phyloP scores from a whole-genome alignment of 2,888 invertebrate genomes.

The Philaethria dido region DNA sequence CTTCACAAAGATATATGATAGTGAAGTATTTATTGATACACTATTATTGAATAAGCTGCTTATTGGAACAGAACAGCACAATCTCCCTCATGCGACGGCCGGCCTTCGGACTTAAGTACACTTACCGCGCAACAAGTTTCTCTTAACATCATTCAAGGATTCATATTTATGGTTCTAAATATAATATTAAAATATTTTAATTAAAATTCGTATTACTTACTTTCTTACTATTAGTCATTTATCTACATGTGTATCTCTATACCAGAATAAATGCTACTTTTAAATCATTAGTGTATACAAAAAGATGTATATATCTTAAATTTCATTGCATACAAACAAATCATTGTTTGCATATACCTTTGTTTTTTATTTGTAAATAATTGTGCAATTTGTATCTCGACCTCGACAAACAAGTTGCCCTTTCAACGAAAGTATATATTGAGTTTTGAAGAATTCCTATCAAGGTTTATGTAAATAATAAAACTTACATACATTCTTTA shows the following conservation, averaged over 20 bases:
- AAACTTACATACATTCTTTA: background rate
- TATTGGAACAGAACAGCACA: conserved; percentile 46
- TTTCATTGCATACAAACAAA: background rate
- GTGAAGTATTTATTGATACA: conserved; percentile 28
- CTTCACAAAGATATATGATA: conserved; percentile 13
- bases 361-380: background rate
- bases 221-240: too few species aligned
- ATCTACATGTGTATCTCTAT: too few species aligned
- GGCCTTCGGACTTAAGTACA: conserved; percentile 45
- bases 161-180: background rate
- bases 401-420: background rate
- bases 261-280: too few species aligned
- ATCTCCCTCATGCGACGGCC: conserved; percentile 47
- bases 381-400: background rate
- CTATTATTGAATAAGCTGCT: conserved; percentile 39
- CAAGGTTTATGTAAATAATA: background rate
- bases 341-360: background rate
- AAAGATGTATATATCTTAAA: too few species aligned
- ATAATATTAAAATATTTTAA: background rate
- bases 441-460: background rate
- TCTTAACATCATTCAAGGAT: background rate
- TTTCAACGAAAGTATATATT: background rate
- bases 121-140: conserved; percentile 37
- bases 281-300: too few species aligned
- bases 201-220: too few species aligned